Percentiles rank a stretch among this genome's conserved stretches.
These are phyloP conservation scores for Nasonia vitripennis DNA, from an alignment of 1,140 invertebrate species.

Conservation along the genomic window DNA sequence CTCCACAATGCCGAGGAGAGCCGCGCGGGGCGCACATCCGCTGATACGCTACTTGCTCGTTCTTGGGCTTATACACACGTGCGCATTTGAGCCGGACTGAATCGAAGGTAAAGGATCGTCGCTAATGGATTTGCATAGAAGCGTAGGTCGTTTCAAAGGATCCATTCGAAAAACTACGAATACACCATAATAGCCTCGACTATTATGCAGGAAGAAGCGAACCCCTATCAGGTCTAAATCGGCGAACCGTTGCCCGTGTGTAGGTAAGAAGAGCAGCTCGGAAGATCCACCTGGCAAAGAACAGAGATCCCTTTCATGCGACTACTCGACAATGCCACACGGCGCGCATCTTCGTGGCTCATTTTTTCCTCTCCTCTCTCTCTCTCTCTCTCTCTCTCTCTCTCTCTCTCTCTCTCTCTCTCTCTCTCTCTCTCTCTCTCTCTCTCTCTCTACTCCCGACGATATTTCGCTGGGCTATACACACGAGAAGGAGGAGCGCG, in stretches of 20 bases:
- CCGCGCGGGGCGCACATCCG: neutral
- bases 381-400: neutral
- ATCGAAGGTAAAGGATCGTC: too few species aligned
- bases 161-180: neutral
- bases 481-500: neutral
- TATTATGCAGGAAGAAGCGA: neutral
- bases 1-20: conserved; percentile 40
- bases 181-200: neutral
- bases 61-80: neutral
- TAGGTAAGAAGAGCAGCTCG: conserved; percentile 2
- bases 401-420: neutral
- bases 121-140: too few species aligned
- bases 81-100: neutral
- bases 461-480: conserved; percentile 37
- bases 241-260: neutral
- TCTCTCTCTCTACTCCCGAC: neutral
- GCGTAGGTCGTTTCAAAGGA: too few species aligned
- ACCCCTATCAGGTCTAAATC: neutral
- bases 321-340: neutral
- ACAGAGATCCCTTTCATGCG: conserved; percentile 1
- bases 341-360: conserved; percentile 50
- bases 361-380: conserved; percentile 32
- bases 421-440: too few species aligned
- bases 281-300: conserved; percentile 42
- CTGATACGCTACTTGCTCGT: neutral